Evolutionary conservation across 1,140 invertebrate species (phyloP).

Genomic region (Lineus longissimus): DNA sequence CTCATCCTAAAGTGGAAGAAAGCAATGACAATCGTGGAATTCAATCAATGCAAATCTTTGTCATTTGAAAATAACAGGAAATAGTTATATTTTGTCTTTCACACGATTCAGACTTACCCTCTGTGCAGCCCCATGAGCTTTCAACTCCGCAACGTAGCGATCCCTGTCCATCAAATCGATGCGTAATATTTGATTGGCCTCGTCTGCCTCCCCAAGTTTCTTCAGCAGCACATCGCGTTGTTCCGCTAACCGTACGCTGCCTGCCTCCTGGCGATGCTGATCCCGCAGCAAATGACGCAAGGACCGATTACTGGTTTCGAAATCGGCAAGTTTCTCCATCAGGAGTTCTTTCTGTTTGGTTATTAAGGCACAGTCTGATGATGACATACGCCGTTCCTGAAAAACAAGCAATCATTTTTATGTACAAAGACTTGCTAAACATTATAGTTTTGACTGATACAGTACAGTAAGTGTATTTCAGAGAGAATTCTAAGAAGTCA

Average conservation of each 20-base stretch:
- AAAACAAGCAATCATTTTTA: constrained; percentile 7
- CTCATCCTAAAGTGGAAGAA: constrained; percentile 35
- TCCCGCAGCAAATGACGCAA: constrained; percentile 43
- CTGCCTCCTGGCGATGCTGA: constrained; percentile 44
- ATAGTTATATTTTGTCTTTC: background rate
- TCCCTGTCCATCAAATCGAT: constrained; percentile 37
- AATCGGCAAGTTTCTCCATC: constrained; percentile 46
- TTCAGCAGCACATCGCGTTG: constrained; percentile 45
- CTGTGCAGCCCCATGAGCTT: constrained; percentile 35
- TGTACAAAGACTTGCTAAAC: background rate
- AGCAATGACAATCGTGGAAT: background rate
- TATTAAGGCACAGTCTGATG: constrained; percentile 31
- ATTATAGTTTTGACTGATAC: background rate
- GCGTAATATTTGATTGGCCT: constrained; percentile 37
- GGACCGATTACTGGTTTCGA: constrained; percentile 47
- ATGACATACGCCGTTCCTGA: constrained; percentile 32
- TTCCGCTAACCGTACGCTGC: constrained; percentile 35
- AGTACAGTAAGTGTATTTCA: background rate
- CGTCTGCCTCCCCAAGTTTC: constrained; percentile 40
- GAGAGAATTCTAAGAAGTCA: too few species aligned
- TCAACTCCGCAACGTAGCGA: constrained; percentile 33
- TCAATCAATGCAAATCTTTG: too few species aligned
- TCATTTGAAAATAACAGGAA: too few species aligned
- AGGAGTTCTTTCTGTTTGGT: constrained; percentile 45
- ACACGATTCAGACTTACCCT: constrained; percentile 24